phyloP scores from a whole-genome alignment of 2,888 invertebrate genomes.

The Phragmatobia fuliginosa region DNA sequence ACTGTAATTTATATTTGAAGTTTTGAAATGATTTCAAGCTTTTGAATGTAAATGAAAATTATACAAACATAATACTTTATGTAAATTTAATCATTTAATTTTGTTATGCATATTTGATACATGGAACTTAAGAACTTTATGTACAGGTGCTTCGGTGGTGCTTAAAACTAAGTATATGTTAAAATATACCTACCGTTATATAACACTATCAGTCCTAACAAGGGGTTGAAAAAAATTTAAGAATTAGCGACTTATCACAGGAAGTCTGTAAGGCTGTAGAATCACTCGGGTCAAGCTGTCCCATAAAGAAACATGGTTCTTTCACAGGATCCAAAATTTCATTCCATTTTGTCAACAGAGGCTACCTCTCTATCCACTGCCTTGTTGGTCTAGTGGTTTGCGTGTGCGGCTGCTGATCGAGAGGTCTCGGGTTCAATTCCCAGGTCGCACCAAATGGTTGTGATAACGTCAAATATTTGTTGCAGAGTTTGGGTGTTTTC shows the following conservation, averaged over 20 bases:
- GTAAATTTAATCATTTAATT: background rate
- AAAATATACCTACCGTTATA: too few species aligned
- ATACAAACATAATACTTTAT: background rate
- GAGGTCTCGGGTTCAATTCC: too few species aligned
- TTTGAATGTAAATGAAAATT: background rate
- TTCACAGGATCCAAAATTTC: background rate
- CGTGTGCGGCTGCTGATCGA: too few species aligned
- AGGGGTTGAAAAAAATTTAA: background rate
- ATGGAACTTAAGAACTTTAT: too few species aligned
- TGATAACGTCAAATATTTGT: too few species aligned
- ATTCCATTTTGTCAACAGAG: too few species aligned
- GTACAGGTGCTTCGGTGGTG: too few species aligned
- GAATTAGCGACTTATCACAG: background rate
- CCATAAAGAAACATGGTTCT: background rate
- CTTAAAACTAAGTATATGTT: too few species aligned
- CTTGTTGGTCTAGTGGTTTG: too few species aligned
- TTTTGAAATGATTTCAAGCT: conserved; percentile 1
- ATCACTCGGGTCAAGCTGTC: background rate
- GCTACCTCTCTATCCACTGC: too few species aligned
- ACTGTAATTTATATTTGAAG: conserved; percentile 14
- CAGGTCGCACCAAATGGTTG: too few species aligned
- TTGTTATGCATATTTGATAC: background rate
- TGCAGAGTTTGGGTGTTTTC: too few species aligned
- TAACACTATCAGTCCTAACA: background rate
- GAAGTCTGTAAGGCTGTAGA: background rate